These are phyloP conservation scores for Pholis gunnellus DNA, from an alignment of 2,113 vertebrate species.

Conservation along the genomic window DNA sequence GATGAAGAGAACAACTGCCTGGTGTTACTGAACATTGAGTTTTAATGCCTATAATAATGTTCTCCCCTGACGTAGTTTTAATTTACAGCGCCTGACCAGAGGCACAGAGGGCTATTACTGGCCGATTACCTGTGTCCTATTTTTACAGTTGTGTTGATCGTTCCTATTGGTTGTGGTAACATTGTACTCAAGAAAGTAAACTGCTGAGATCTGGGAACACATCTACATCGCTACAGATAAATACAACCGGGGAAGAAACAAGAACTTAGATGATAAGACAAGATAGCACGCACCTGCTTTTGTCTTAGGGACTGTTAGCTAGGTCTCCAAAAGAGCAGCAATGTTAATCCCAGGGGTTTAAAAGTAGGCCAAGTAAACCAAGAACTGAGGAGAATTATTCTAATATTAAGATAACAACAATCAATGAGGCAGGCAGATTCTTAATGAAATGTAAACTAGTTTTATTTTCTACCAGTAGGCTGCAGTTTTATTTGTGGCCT, in stretches of 20 bases:
- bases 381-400: no score
- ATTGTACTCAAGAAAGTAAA: background rate
- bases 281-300: background rate
- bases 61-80: background rate
- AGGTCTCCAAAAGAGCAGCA: no score
- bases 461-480: background rate
- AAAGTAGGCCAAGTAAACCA: no score
- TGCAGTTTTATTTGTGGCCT: no score
- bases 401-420: no score
- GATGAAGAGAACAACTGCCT: constrained; percentile 23
- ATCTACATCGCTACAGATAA: background rate
- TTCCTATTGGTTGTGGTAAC: background rate
- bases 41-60: constrained; percentile 34
- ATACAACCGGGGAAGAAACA: background rate
- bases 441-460: no score
- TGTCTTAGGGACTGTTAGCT: no score
- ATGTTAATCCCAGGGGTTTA: no score
- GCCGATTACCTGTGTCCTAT: background rate
- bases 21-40: background rate
- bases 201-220: background rate
- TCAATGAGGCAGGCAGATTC: background rate
- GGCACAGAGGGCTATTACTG: background rate
- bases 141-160: background rate
- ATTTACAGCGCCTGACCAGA: background rate
- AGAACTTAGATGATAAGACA: background rate